These are phyloP conservation scores for Julus scandinavius DNA, from an alignment of 2,888 invertebrate species.

Conservation along the genomic window DNA sequence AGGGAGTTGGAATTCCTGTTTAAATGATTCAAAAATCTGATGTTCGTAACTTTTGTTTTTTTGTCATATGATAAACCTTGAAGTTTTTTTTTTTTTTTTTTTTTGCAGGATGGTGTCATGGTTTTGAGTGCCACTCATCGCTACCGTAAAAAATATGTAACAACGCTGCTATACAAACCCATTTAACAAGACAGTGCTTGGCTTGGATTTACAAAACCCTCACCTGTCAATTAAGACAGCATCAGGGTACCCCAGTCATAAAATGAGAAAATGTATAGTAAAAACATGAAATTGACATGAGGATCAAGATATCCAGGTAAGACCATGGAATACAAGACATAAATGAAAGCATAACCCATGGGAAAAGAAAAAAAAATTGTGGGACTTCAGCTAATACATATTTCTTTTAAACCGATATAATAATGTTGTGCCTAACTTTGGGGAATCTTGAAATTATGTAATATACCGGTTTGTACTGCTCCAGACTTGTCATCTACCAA, in stretches of 20 bases:
- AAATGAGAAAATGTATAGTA: neutral
- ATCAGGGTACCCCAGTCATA: neutral
- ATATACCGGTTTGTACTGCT: neutral
- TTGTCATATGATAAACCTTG: too few species aligned
- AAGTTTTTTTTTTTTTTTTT: neutral
- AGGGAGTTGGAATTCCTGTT: too few species aligned
- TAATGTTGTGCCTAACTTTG: constrained; percentile 2
- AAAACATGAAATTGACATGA: neutral
- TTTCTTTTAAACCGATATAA: neutral
- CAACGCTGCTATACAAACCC: constrained; percentile 97
- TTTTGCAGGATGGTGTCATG: constrained; percentile 91
- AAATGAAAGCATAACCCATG: neutral
- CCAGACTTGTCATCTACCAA: neutral
- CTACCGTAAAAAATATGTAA: constrained; percentile 99
- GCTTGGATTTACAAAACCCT: neutral
- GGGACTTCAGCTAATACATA: neutral
- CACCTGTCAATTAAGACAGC: neutral
- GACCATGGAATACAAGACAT: neutral
- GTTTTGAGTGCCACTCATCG: constrained; percentile 98
- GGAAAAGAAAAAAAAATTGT: neutral
- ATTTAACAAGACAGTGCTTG: constrained; percentile 70
- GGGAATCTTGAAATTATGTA: neutral
- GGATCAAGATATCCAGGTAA: neutral
- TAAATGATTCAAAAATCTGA: too few species aligned
- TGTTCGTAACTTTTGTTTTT: too few species aligned